These are phyloP conservation scores for Belonocnema kinseyi DNA, from an alignment of 1,140 invertebrate species.

Conservation along the genomic window DNA sequence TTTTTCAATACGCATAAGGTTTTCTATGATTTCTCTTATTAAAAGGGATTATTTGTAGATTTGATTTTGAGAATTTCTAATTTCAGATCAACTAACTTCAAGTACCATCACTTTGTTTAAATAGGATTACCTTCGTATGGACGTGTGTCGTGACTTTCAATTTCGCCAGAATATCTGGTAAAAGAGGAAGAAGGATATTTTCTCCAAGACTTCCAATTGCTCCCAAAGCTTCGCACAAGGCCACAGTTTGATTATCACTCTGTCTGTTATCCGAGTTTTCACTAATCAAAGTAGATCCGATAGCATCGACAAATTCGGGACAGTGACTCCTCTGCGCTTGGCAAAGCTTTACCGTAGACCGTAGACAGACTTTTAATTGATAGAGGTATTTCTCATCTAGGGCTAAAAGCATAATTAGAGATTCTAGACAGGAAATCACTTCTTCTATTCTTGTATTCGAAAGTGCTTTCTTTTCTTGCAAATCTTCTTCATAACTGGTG, in stretches of 20 bases:
- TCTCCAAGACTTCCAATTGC: conserved; percentile 83
- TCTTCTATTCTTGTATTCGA: conserved; percentile 75
- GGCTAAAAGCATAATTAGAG: conserved; percentile 81
- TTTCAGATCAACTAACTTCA: too few relatives aligned
- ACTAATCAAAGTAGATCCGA: conserved; percentile 77
- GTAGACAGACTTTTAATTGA: conserved; percentile 80
- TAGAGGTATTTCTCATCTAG: conserved; percentile 75
- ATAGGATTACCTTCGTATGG: conserved; percentile 64
- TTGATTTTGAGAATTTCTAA: too few relatives aligned
- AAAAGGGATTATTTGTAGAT: too few relatives aligned
- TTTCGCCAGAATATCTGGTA: conserved; percentile 78
- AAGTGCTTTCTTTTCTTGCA: conserved; percentile 74
- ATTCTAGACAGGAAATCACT: conserved; percentile 81
- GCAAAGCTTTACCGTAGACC: conserved; percentile 83
- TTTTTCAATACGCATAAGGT: too few relatives aligned
- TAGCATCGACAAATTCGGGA: conserved; percentile 79
- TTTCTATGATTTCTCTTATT: too few relatives aligned
- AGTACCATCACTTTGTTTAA: too few relatives aligned
- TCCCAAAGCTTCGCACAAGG: conserved; percentile 83
- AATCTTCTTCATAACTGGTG: conserved; percentile 80
- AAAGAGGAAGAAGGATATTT: conserved; percentile 76
- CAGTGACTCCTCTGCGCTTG: conserved; percentile 78
- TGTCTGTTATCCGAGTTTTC: conserved; percentile 59
- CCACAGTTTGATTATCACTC: conserved; percentile 67
- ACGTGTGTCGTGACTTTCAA: conserved; percentile 69